Percentiles rank a stretch among this genome's conserved stretches.
Evolutionary conservation across 2,113 vertebrate species (phyloP).

Genomic region (Semicossyphus pulcher): DNA sequence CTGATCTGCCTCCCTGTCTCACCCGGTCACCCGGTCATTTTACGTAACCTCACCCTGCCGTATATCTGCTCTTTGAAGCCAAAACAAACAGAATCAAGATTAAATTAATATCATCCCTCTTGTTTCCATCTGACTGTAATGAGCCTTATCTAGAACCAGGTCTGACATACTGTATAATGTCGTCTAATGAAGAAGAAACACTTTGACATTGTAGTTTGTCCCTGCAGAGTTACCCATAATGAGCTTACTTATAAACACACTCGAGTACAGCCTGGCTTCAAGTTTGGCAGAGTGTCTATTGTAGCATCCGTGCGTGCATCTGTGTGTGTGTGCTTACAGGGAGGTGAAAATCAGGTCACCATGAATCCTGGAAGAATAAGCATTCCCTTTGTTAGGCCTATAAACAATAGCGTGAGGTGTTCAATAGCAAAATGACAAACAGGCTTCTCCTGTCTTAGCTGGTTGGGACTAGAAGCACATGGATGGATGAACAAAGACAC

Average conservation of each 20-base stretch:
- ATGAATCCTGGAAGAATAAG: constrained; percentile 64
- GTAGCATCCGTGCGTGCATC: background rate
- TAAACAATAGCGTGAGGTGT: constrained; percentile 43
- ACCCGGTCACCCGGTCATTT: constrained; percentile 1
- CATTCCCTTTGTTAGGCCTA: constrained; percentile 46
- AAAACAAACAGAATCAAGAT: constrained; percentile 56
- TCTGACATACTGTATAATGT: background rate
- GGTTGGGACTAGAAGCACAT: constrained; percentile 60
- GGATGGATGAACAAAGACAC: constrained; percentile 42
- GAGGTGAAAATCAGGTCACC: constrained; percentile 35
- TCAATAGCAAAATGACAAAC: constrained; percentile 52
- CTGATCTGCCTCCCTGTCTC: background rate
- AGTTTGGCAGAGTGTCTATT: background rate
- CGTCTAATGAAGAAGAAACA: constrained; percentile 22
- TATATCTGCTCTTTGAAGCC: constrained; percentile 25
- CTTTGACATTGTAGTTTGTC: constrained; percentile 28
- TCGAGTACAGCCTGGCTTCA: background rate
- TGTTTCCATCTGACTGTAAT: background rate
- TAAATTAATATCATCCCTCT: background rate
- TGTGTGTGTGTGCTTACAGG: constrained; percentile 34
- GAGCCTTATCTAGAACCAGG: constrained; percentile 22
- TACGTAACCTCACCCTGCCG: constrained; percentile 10
- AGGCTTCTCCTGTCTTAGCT: constrained; percentile 65
- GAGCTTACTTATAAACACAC: background rate
- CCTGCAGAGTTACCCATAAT: background rate